Evolutionary conservation across 2,113 vertebrate genomes (phyloP), one percentile per base, ranked within the genome.

Genomic region (Hippolais icterina): DNA sequence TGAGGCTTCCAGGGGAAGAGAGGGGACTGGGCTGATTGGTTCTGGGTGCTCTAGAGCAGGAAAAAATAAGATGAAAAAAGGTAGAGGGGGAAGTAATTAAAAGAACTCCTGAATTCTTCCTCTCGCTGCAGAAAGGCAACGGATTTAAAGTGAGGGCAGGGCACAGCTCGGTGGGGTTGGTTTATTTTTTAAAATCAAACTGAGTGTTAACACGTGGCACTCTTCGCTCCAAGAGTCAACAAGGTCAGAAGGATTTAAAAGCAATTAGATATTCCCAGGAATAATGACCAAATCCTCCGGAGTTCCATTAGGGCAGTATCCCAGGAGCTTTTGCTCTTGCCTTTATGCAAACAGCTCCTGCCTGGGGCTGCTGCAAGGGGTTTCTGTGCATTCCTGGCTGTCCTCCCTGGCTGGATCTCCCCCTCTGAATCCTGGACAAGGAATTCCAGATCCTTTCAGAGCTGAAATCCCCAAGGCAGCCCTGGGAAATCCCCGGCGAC

Each of bases 401-500:
- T 15, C 66, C 44, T 37, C 22, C 35, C 64, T 8, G 46, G 12
- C 39, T 39, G 4, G 1, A 15, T 27, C 41, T 29, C 7, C 21
- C 22, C 1, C 11, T 7, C 20, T 1, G 1, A 1, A 41, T 12
- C 50, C 53, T 21, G 27, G n/a, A 46, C 11, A 17, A 70, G 59
- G 33, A 87, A 87, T 46, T n/a, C 31, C n/a, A 15, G 8, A 35
- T n/a, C 5, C 21, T 53, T 75, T 65, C 78, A 13, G 9, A 50
- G 69, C 35, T 76, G 57, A 56, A 87, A 72, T 72, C 49, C 70
- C 50, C 57, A 2, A n/a, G 53, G 4, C 44, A 64, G 41, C 46
- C 19, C 29, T 4, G 27, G 63, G 71, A 77, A 95, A 65, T 79
- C 46, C 59, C 29, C 2, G 2, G n/a, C 0, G 0, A 27, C 0